phyloP scores from a whole-genome alignment of 2,888 invertebrate genomes.

The Conus canariensis region DNA sequence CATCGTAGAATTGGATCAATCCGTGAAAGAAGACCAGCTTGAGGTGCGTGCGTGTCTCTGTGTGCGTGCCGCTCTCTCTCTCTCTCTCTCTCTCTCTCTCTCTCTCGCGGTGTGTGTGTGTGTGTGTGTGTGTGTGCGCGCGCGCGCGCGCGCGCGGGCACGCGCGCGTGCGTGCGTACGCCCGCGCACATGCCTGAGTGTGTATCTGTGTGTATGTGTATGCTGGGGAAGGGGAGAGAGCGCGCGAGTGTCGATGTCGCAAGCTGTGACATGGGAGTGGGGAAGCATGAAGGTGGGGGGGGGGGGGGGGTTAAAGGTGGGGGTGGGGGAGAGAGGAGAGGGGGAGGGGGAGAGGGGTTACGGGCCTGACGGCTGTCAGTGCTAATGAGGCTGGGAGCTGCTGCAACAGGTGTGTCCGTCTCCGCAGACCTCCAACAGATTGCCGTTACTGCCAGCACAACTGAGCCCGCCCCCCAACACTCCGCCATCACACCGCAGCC shows the following conservation, averaged over 20 bases:
- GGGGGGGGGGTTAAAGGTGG: background rate
- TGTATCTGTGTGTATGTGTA: background rate
- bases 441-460: background rate
- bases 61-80: too few relatives aligned
- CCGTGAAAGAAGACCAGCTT: background rate
- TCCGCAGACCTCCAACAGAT: background rate
- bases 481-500: background rate
- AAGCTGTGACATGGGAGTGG: conserved; percentile 1
- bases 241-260: background rate
- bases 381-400: conserved; percentile 1
- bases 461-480: background rate
- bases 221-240: background rate
- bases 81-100: too few relatives aligned
- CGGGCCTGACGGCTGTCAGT: conserved; percentile 9
- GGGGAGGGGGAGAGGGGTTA: background rate
- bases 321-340: background rate
- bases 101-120: background rate
- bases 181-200: background rate
- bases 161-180: background rate
- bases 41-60: background rate
- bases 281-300: too few relatives aligned
- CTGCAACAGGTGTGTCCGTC: background rate
- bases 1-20: conserved; percentile 21
- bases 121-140: background rate
- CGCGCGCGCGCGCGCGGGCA: background rate